Base-by-base conservation (phyloP, 2,797 vertebrate genomes). In the Odontamblyopus lacepedii region DNA sequence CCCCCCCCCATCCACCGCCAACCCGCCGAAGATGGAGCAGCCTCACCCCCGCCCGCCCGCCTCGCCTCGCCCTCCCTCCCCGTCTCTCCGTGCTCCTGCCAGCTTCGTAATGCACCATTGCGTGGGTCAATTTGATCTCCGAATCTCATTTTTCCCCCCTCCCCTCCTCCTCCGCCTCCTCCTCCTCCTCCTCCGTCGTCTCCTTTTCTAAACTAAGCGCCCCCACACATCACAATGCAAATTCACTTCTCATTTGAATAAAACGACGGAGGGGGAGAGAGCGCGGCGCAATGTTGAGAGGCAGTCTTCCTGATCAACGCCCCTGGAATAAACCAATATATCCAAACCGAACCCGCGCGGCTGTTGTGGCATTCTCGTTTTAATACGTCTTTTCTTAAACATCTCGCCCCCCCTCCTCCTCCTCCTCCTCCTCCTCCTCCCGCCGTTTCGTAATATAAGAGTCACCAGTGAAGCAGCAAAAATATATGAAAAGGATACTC, bases 261-360 rank as follows among this genome's bases (percentile, higher is more conserved):
- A 97, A 97, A 95, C 94, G 94, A 94, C 1, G 96, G 41, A 44
- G 96, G 96, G 96, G 97, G 97, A 97, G 96, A 97, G 97, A 96
- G 96, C 95, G 97, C 96, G 32, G 32, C 6, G 97, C 96, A 97
- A 97, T 97, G 96, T 98, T 98, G 97, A 97, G 95, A 98, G 96
- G 95, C 97, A 97, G 96, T 99, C 97, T 99, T 99, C 98, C 98
- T 99, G 97, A 99, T 98, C 97, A 99, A 95, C 97, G 97, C 96
- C 92, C 96, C 96, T 98, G 97, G 96, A 99, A 99, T 98, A 97
- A 99, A 98, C 97, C 97, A 98, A 98, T 98, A 98, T 98, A 97
- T 98, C 96, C 96, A 97, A 23, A 94, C 95, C 90, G 7, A 19
- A 13, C 5, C 94, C 95, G 93, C 95, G 92, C 92, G 96, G 93